phyloP scores from a whole-genome alignment of 2,113 vertebrate genomes.

The Hippocampus guttulatus region DNA sequence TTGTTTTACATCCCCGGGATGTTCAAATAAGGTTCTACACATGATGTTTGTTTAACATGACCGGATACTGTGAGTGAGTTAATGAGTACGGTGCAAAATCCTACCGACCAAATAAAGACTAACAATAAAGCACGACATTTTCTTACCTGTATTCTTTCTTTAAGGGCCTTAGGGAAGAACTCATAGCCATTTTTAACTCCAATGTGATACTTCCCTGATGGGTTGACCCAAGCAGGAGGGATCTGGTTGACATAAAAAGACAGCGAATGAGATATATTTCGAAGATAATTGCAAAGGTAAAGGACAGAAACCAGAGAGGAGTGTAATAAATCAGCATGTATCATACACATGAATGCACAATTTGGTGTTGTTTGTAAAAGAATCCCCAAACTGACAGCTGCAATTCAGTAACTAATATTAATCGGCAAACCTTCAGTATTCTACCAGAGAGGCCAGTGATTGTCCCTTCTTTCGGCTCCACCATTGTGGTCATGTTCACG shows the following conservation, averaged over 20 bases:
- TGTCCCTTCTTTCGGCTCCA: slow-evolving; percentile 85
- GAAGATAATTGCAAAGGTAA: not conserved
- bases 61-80: not conserved
- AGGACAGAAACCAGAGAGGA: not conserved
- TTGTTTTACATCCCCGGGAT: not conserved
- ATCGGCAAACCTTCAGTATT: slow-evolving; percentile 78
- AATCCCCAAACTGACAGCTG: not conserved
- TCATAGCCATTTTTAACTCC: slow-evolving; percentile 98
- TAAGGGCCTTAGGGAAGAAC: slow-evolving; percentile 95
- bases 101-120: not conserved
- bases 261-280: slow-evolving; percentile 4
- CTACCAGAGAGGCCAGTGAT: slow-evolving; percentile 86
- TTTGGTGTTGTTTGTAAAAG: not conserved
- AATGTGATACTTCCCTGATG: slow-evolving; percentile 89
- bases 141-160: slow-evolving; percentile 93
- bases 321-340: not conserved
- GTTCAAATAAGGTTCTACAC: not conserved
- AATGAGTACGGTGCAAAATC: not conserved
- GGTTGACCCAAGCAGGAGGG: slow-evolving; percentile 86
- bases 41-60: not conserved
- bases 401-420: not conserved
- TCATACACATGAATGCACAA: not conserved
- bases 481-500: slow-evolving; percentile 84
- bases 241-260: slow-evolving; percentile 72
- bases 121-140: slow-evolving; percentile 9